Conservation (phyloP, 2,888 invertebrate species). For the Drosophila atripex region DNA sequence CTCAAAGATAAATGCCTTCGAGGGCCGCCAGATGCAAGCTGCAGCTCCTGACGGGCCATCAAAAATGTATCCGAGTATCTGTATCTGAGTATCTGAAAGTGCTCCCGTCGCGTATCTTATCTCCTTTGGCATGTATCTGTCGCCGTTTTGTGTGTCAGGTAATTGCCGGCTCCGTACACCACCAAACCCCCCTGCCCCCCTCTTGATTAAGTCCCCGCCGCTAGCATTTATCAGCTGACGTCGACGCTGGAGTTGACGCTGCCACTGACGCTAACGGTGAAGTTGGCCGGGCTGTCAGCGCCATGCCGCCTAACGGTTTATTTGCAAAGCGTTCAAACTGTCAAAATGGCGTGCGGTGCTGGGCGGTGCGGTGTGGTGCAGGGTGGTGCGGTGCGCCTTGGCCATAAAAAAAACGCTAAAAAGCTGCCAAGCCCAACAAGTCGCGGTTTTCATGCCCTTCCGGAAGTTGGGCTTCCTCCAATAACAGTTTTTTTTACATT, state of each 20-base stretch:
- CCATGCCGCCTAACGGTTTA: conserved; percentile 53
- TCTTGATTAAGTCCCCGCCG: background rate
- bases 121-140: conserved; percentile 33
- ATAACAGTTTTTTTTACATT: background rate
- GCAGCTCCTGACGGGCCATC: conserved; percentile 3
- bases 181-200: background rate
- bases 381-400: conserved; percentile 45
- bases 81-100: conserved; percentile 20
- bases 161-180: conserved; percentile 21
- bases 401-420: conserved; percentile 39
- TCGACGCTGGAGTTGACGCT: conserved; percentile 10
- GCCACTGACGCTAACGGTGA: background rate
- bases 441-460: background rate
- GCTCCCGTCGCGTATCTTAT: conserved; percentile 32
- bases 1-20: background rate
- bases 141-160: conserved; percentile 30
- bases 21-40: background rate
- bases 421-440: background rate
- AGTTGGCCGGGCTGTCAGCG: conserved; percentile 56
- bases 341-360: conserved; percentile 64
- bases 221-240: conserved; percentile 4
- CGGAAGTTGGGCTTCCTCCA: background rate
- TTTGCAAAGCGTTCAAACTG: conserved; percentile 69
- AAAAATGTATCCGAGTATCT: conserved; percentile 1
- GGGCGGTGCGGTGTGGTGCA: conserved; percentile 46